phyloP scores from a whole-genome alignment of 2,888 invertebrate genomes.

The Dasysyrphus albostriatus region DNA sequence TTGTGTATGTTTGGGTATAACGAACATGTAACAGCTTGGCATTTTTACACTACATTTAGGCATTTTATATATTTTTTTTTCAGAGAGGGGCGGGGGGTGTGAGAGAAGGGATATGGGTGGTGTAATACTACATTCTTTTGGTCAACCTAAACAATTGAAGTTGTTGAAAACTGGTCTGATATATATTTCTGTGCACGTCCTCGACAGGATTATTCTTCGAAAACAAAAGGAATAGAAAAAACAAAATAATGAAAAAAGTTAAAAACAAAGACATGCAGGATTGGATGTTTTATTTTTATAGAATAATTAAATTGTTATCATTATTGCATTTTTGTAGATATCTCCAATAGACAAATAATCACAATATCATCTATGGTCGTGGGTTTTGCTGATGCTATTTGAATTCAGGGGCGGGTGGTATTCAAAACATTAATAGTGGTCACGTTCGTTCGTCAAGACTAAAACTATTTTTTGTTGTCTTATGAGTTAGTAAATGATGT shows the following conservation, averaged over 20 bases:
- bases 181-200: slow-evolving; percentile 12
- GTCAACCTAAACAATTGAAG: slow-evolving; percentile 48
- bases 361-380: not conserved
- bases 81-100: not conserved
- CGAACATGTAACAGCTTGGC: slow-evolving; percentile 31
- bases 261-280: slow-evolving; percentile 16
- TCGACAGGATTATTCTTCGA: not conserved
- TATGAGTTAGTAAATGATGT: too few relatives aligned
- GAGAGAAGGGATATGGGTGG: too few relatives aligned
- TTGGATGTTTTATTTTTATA: not conserved
- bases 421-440: too few relatives aligned
- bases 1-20: slow-evolving; percentile 15
- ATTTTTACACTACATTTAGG: slow-evolving; percentile 45
- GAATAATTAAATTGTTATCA: slow-evolving; percentile 19
- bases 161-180: slow-evolving; percentile 26
- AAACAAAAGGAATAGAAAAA: slow-evolving; percentile 1
- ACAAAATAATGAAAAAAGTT: slow-evolving; percentile 12
- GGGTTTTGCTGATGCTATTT: not conserved
- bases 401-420: not conserved
- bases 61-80: slow-evolving; percentile 11
- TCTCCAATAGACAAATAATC: not conserved
- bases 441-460: too few relatives aligned
- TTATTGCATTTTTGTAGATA: slow-evolving; percentile 7
- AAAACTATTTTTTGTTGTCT: too few relatives aligned
- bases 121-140: not conserved